phyloP scores from a whole-genome alignment of 2,797 vertebrate genomes.

The Stomatorhinus walkeri region DNA sequence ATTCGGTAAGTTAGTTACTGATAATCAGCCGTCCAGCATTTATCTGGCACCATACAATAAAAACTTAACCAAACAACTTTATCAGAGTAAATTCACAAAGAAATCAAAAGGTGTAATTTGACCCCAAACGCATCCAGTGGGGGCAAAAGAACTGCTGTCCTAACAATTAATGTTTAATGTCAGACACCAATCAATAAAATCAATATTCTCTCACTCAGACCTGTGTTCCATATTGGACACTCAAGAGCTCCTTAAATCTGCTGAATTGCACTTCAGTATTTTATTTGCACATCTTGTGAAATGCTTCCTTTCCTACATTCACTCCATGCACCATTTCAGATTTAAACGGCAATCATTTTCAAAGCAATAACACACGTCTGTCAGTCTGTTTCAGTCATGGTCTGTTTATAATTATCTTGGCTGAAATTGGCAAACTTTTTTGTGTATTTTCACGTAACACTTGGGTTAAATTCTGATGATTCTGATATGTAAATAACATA shows the following conservation, averaged over 20 bases:
- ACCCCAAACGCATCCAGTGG: background rate
- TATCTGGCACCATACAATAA: background rate
- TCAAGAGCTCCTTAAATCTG: background rate
- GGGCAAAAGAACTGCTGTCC: background rate
- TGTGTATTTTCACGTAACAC: background rate
- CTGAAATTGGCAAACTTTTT: background rate
- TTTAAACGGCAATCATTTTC: background rate
- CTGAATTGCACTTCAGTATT: background rate
- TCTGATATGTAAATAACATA: conserved; percentile 45
- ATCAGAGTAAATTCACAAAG: background rate
- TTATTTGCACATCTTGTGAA: background rate
- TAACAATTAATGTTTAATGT: background rate
- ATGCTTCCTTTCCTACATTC: background rate
- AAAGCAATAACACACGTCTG: background rate
- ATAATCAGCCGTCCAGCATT: background rate
- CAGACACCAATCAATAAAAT: background rate
- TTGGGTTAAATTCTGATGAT: background rate
- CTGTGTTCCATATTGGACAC: background rate
- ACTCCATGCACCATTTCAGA: background rate
- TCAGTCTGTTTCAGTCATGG: background rate
- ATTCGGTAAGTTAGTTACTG: background rate
- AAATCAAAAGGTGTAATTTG: background rate
- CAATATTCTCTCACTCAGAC: background rate
- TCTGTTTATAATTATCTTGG: background rate
- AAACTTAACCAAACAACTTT: background rate